Conservation (phyloP, 1,140 invertebrate genomes). For the Drosophila pseudoananassae region DNA sequence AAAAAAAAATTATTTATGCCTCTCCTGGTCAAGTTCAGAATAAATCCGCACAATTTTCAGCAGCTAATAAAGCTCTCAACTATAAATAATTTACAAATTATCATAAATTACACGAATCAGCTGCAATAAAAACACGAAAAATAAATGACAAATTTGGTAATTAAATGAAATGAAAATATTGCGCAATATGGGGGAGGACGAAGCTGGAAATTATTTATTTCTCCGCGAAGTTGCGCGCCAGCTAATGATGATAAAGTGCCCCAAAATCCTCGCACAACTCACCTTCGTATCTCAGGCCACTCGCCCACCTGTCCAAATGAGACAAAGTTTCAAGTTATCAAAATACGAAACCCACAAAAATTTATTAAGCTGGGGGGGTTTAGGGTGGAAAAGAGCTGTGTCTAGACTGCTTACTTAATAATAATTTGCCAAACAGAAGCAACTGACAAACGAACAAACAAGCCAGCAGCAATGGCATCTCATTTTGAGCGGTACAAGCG, state of each 20-base stretch:
- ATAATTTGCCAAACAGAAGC: constrained; percentile 53
- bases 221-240: constrained; percentile 19
- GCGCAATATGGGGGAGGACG: constrained; percentile 8
- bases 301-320: constrained; percentile 39
- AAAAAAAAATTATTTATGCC: constrained; percentile 2
- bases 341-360: constrained; percentile 64
- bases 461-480: constrained; percentile 38
- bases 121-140: constrained; percentile 17
- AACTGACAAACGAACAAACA: constrained; percentile 49
- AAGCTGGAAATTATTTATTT: constrained; percentile 62
- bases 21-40: constrained; percentile 5
- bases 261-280: neutral
- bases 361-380: constrained; percentile 54
- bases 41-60: constrained; percentile 15
- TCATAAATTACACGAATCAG: constrained; percentile 17
- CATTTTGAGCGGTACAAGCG: constrained; percentile 27
- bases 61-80: constrained; percentile 31
- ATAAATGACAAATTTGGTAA: constrained; percentile 62
- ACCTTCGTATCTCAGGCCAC: neutral
- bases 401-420: constrained; percentile 64
- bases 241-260: constrained; percentile 74
- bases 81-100: constrained; percentile 33
- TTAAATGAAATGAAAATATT: constrained; percentile 61
- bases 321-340: constrained; percentile 75
- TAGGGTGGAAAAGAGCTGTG: constrained; percentile 14